Base-by-base conservation (phyloP, 2,113 vertebrate species). In the Meleagris gallopavo region DNA sequence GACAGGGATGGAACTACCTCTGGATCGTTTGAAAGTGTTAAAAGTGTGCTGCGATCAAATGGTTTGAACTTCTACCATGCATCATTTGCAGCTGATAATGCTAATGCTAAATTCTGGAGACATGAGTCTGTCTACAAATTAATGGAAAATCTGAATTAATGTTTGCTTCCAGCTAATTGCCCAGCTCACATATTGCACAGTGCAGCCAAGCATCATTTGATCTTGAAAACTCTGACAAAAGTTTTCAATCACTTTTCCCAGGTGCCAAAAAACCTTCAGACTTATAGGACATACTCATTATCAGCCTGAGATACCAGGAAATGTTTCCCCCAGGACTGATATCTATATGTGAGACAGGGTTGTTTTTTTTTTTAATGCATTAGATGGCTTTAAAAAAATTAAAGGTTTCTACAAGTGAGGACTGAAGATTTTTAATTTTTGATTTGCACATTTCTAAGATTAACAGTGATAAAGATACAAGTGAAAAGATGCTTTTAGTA, bases 131-230 rank as follows among this genome's bases (percentile, higher is more conserved):
- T 80, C 91, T 96, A 71, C 94, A 90, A 94, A 95, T 95, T 89
- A 95, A 95, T 94, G 93, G 95, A 96, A 96, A 95, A 95, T 88
- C 46, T 88, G 91, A 95, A 96, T 91, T 88, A 88, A 80, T 86
- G 93, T 80, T 86, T 95, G 93, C 72, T 93, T 86, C 55, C 82
- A 95, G 93, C 41, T 96, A 96, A 95, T 91, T 97, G 94, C 86
- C 38, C 32, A 72, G 82, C 41, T 86, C 50, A 41, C 62, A 60
- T 27, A 93, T 32, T 80, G 55, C 75, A 73, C 38, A 83, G 69
- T 43, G 76, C 72, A 95, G 76, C 22, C 38, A 83, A 83, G 34
- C 32, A 78, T 34, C 25, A 81, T 57, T 84, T 92, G 65, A 82
- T 75, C 57, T 92, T 69, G 52, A 88, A 88, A 95, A 96, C 18